Conservation (phyloP, 2,113 vertebrate genomes). For the Megaleporinus macrocephalus region DNA sequence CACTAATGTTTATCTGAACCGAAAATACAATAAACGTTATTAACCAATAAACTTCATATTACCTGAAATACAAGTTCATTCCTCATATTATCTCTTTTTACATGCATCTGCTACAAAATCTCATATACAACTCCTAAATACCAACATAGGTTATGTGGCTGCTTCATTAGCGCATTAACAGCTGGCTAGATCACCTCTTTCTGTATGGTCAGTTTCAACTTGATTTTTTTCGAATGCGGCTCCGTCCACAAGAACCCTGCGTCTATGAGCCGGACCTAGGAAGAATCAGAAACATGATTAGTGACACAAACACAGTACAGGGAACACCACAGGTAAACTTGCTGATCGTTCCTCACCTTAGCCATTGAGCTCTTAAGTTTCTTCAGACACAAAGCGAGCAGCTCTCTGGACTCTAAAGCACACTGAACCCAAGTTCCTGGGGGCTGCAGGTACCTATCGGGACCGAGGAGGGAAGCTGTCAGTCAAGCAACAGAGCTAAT, state of each 20-base stretch:
- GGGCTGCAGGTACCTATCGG: slow-evolving; percentile 90
- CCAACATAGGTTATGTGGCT: too few species aligned
- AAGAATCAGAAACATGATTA: not conserved
- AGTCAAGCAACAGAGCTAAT: not conserved
- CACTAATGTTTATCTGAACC: too few species aligned
- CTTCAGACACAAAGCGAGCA: slow-evolving; percentile 94
- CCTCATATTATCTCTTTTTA: too few species aligned
- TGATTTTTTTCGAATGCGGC: slow-evolving; percentile 96
- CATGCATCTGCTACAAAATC: too few species aligned
- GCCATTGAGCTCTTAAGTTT: slow-evolving; percentile 88
- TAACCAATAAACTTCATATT: too few species aligned
- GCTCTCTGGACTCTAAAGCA: slow-evolving; percentile 92
- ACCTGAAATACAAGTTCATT: too few species aligned
- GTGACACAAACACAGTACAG: not conserved
- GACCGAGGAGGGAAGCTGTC: not conserved
- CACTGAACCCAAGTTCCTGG: slow-evolving; percentile 92
- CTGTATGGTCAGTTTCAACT: slow-evolving; percentile 94
- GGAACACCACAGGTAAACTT: fast-evolving
- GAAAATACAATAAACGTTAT: too few species aligned
- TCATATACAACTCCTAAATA: too few species aligned
- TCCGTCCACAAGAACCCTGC: slow-evolving; percentile 98
- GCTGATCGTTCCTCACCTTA: slow-evolving; percentile 65
- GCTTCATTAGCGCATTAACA: not conserved
- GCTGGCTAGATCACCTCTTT: slow-evolving; percentile 84
- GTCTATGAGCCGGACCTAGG: slow-evolving; percentile 92